These are phyloP conservation scores for Notiomystis cincta DNA, from an alignment of 2,113 vertebrate genomes.

Conservation along the genomic window DNA sequence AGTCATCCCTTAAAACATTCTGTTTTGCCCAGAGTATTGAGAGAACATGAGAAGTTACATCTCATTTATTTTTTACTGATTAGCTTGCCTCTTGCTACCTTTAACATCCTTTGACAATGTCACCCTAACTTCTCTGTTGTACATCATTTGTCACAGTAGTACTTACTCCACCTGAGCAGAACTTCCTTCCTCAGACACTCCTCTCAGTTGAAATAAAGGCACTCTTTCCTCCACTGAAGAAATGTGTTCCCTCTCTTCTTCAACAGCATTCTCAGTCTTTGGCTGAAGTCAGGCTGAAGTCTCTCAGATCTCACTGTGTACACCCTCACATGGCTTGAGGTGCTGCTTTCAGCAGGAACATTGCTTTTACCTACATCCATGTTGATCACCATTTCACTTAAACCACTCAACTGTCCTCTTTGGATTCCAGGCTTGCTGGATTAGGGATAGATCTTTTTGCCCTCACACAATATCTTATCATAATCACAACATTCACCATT, in stretches of 20 bases:
- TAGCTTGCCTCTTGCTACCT: background rate
- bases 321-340: background rate
- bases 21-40: background rate
- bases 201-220: background rate
- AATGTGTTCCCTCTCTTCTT: background rate
- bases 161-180: background rate
- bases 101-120: background rate
- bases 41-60: background rate
- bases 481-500: background rate
- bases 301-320: too few relatives aligned
- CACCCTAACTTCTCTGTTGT: background rate
- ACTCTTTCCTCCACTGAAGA: background rate
- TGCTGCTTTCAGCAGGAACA: background rate
- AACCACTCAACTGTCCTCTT: background rate
- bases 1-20: background rate
- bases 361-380: background rate
- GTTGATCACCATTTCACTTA: background rate
- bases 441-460: background rate
- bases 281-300: background rate
- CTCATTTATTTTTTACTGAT: background rate
- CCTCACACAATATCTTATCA: background rate
- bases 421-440: background rate
- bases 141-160: background rate
- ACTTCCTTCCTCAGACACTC: background rate
- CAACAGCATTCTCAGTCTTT: background rate